phyloP scores from a whole-genome alignment of 2,888 invertebrate genomes.

The Harpalus rubripes region DNA sequence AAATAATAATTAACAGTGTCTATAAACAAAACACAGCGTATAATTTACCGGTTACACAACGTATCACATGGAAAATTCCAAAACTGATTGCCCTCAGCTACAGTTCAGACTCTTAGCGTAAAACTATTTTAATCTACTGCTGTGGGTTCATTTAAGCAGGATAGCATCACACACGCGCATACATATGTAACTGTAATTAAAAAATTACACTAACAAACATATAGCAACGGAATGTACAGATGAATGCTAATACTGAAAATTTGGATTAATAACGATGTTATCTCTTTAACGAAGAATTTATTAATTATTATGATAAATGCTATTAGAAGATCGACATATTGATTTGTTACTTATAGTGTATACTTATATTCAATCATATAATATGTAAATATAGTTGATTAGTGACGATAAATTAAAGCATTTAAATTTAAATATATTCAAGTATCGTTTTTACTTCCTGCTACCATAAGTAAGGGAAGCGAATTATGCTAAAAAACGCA shows the following conservation, averaged over 20 bases:
- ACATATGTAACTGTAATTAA: constrained; percentile 29
- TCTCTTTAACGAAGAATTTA: background rate
- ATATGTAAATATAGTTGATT: no score
- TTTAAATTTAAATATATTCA: no score
- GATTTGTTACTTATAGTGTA: no score
- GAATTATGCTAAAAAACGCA: no score
- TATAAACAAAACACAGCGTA: constrained; percentile 5
- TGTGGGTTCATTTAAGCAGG: constrained; percentile 9
- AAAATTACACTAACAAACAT: background rate
- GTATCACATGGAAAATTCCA: constrained; percentile 17
- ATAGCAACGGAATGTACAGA: background rate
- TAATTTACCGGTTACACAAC: constrained; percentile 31
- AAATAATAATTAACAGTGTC: constrained; percentile 4
- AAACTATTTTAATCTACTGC: constrained; percentile 29
- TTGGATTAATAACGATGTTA: background rate
- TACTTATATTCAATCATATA: no score
- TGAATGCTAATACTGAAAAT: background rate
- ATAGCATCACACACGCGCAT: background rate
- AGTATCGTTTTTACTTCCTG: no score
- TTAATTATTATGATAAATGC: background rate
- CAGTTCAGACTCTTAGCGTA: background rate
- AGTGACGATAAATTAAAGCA: no score
- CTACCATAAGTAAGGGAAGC: no score
- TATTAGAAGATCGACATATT: no score
- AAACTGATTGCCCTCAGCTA: constrained; percentile 9